Percentiles rank a stretch among this genome's conserved stretches.
phyloP scores from a whole-genome alignment of 2,797 vertebrate species.

The Hipposideros larvatus region DNA sequence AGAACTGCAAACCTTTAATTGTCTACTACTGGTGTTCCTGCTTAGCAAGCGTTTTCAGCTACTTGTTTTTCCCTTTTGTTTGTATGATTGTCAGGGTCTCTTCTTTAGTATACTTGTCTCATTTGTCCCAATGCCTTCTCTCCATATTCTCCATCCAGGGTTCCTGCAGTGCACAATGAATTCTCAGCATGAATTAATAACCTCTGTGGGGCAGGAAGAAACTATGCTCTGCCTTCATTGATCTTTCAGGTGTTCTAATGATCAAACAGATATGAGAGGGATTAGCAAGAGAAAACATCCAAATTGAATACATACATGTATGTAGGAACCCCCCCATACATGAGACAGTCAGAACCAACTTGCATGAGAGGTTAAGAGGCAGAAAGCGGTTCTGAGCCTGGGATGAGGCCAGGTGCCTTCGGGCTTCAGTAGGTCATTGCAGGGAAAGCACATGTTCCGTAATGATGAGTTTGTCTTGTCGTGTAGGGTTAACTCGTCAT shows the following conservation, averaged over 20 bases:
- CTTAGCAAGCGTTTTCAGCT: neutral
- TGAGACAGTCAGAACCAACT: too few relatives aligned
- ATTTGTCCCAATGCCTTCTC: neutral
- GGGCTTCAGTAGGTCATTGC: too few relatives aligned
- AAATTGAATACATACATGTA: too few relatives aligned
- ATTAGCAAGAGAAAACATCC: too few relatives aligned
- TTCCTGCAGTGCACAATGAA: neutral
- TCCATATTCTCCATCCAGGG: neutral
- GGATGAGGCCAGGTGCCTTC: too few relatives aligned
- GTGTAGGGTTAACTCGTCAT: too few relatives aligned
- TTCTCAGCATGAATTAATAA: neutral
- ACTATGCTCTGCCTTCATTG: neutral
- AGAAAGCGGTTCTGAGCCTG: too few relatives aligned
- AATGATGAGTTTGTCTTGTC: too few relatives aligned
- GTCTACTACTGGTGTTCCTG: neutral
- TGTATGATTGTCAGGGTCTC: neutral
- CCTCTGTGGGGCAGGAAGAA: neutral
- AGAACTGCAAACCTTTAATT: neutral
- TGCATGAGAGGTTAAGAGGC: too few relatives aligned
- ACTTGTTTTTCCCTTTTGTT: neutral
- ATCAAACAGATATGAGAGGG: neutral
- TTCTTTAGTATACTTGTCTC: neutral
- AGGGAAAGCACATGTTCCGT: too few relatives aligned
- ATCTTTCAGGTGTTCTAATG: neutral
- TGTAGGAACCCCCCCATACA: too few relatives aligned